Conservation (phyloP, 2,888 invertebrate genomes). For the Ephialtes manifestator region DNA sequence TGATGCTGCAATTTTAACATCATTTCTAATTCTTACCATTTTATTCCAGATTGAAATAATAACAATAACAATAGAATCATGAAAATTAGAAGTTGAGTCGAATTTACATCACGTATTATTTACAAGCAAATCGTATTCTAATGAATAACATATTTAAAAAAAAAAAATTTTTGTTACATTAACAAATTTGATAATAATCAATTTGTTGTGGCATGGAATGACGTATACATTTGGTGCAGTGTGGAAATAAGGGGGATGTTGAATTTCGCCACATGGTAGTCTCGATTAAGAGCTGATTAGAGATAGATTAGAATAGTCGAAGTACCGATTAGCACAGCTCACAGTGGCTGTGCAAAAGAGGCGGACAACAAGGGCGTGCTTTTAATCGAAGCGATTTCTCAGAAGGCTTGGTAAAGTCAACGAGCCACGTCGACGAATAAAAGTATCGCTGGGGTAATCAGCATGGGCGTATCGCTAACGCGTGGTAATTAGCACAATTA, state of each 20-base stretch:
- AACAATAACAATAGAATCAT: no score
- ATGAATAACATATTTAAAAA: no score
- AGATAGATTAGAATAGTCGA: slow-evolving; percentile 56
- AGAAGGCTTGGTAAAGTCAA: slow-evolving; percentile 36
- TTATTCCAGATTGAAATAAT: no score
- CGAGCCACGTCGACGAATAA: slow-evolving; percentile 51
- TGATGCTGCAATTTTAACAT: background rate
- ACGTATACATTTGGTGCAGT: background rate
- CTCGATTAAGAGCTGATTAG: slow-evolving; percentile 57
- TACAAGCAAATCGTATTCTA: no score
- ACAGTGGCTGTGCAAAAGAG: slow-evolving; percentile 33
- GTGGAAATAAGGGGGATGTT: slow-evolving; percentile 6
- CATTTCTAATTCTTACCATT: no score
- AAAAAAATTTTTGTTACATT: no score
- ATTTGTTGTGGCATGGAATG: background rate
- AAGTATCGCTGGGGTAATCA: slow-evolving; percentile 51
- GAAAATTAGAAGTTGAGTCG: no score
- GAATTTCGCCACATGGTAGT: slow-evolving; percentile 35
- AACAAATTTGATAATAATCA: no score
- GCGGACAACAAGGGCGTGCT: slow-evolving; percentile 33
- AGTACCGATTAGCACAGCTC: slow-evolving; percentile 35
- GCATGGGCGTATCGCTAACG: slow-evolving; percentile 69
- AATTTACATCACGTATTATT: no score
- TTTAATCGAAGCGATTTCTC: slow-evolving; percentile 55
- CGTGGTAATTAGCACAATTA: slow-evolving; percentile 65